phyloP scores from a whole-genome alignment of 2,113 vertebrate species.

The Okapia johnstoni region DNA sequence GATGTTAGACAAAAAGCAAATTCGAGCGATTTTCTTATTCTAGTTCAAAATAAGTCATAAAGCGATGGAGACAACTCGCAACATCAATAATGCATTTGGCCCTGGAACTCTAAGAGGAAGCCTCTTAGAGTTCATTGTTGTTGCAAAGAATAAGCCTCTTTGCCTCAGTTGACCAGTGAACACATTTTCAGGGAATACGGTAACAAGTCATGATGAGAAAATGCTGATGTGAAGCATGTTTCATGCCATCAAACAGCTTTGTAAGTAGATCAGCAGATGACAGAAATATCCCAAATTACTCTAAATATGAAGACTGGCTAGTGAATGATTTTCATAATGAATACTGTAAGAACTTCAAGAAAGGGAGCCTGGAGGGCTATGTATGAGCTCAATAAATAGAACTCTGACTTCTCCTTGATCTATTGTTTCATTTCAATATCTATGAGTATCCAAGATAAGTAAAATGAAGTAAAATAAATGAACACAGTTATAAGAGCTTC shows the following conservation, averaged over 20 bases:
- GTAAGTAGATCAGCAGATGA: neutral
- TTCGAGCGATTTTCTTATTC: neutral
- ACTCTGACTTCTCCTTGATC: neutral
- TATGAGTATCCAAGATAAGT: neutral
- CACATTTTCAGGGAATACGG: neutral
- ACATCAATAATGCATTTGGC: neutral
- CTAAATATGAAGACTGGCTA: neutral
- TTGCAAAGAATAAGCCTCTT: neutral
- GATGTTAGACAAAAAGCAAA: neutral
- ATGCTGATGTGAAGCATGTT: neutral
- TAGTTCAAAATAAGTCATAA: neutral
- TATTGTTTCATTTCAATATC: neutral
- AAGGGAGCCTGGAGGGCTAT: neutral
- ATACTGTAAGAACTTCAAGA: neutral
- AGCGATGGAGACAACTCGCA: accelerated
- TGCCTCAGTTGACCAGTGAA: neutral
- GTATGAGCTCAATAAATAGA: neutral
- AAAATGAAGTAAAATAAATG: neutral
- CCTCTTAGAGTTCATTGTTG: neutral
- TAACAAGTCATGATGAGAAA: neutral
- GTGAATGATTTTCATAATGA: neutral
- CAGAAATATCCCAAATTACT: neutral
- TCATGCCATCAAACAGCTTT: neutral
- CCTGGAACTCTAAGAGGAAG: neutral
- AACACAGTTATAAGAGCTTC: neutral